These are phyloP conservation scores for Chorisops tibialis DNA, from an alignment of 2,888 invertebrate genomes.

Conservation along the genomic window DNA sequence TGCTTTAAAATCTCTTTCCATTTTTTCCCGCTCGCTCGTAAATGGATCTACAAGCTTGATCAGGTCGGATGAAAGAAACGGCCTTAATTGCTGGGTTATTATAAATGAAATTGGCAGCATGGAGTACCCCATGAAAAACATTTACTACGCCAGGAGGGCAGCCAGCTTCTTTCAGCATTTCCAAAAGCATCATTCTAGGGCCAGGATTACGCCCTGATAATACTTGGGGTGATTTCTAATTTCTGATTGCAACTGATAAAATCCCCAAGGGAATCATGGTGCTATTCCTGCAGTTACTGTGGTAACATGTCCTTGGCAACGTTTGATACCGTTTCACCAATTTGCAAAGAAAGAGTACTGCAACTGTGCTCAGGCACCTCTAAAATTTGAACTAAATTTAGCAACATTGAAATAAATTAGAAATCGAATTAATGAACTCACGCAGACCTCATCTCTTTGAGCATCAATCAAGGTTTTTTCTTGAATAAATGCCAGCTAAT, in stretches of 20 bases:
- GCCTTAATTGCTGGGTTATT: conserved; percentile 94
- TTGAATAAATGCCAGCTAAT: too few species aligned
- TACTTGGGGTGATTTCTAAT: conserved; percentile 93
- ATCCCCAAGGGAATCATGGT: conserved; percentile 99
- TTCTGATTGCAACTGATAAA: conserved; percentile 79
- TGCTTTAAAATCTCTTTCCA: conserved; percentile 95
- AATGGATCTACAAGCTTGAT: conserved; percentile 92
- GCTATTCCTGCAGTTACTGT: conserved; percentile 84
- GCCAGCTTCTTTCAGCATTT: conserved; percentile 88
- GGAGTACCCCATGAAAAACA: conserved; percentile 92
- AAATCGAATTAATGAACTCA: conserved; percentile 58
- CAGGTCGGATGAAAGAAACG: conserved; percentile 97
- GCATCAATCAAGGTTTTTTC: conserved; percentile 97
- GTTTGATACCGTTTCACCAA: conserved; percentile 85
- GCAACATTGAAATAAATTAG: neutral
- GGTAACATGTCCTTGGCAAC: conserved; percentile 95
- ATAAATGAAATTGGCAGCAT: conserved; percentile 95
- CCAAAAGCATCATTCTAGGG: conserved; percentile 91
- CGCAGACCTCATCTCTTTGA: conserved; percentile 97
- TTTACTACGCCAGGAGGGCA: conserved; percentile 96
- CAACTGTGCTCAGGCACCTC: conserved; percentile 97
- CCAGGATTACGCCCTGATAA: conserved; percentile 97
- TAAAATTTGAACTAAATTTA: conserved; percentile 44
- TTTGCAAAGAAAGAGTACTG: conserved; percentile 84
- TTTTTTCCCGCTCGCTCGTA: conserved; percentile 86